A percentile compares a stretch with the other conserved stretches of the same genome.
phyloP scores from a whole-genome alignment of 1,140 invertebrate genomes.

The Trichonephila clavipes region DNA sequence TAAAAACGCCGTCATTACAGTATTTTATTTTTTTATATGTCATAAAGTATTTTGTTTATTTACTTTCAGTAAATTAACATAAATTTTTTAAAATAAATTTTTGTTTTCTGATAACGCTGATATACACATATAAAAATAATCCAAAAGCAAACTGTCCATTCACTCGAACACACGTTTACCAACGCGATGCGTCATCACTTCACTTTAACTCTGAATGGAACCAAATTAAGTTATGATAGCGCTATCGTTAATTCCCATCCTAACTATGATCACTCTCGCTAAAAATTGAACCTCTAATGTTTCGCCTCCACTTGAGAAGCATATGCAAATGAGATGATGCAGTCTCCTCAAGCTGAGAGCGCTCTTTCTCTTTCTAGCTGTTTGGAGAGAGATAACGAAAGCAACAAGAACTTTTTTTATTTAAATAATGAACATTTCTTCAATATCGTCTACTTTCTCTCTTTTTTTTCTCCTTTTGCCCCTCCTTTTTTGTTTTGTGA shows the following conservation, averaged over 20 bases:
- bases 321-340: slow-evolving; percentile 11
- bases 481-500: not conserved
- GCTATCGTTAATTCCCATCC: slow-evolving; percentile 19
- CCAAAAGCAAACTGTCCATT: no score
- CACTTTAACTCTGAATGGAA: not conserved
- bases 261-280: slow-evolving; percentile 9
- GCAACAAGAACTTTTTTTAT: slow-evolving; percentile 19
- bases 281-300: slow-evolving; percentile 24
- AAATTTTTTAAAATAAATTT: no score
- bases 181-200: not conserved
- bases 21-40: no score
- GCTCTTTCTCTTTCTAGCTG: not conserved
- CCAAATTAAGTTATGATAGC: slow-evolving; percentile 16
- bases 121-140: no score
- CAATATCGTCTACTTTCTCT: not conserved
- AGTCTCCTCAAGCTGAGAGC: not conserved
- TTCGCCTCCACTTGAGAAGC: not conserved
- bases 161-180: no score
- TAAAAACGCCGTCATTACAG: no score
- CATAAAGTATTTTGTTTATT: no score
- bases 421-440: slow-evolving; percentile 45
- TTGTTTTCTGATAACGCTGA: no score
- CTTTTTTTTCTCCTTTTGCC: not conserved
- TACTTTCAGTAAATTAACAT: no score
- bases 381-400: slow-evolving; percentile 5